These are phyloP conservation scores for Heloderma charlesbogerti DNA, from an alignment of 2,113 vertebrate species.

Conservation along the genomic window DNA sequence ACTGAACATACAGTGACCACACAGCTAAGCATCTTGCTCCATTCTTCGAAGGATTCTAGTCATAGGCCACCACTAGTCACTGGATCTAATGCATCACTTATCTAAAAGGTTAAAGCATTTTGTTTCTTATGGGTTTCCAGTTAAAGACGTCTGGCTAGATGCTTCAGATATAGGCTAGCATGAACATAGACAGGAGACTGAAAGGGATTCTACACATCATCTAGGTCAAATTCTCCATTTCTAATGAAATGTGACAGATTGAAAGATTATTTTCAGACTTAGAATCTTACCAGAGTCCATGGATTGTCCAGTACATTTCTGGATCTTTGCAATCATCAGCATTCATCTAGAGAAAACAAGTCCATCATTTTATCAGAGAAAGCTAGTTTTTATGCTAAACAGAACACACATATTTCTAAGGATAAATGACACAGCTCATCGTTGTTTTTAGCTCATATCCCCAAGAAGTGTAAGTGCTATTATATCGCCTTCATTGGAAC, in stretches of 20 bases:
- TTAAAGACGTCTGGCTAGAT: background rate
- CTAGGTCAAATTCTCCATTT: background rate
- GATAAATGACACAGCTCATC: background rate
- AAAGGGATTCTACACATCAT: background rate
- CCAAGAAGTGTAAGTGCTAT: background rate
- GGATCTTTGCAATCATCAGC: slow-evolving; percentile 68
- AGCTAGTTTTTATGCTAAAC: background rate
- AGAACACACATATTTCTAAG: background rate
- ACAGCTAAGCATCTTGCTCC: background rate
- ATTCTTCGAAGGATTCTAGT: background rate
- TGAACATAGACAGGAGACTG: background rate
- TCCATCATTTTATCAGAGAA: background rate
- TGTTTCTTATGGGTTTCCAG: background rate
- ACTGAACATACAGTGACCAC: background rate
- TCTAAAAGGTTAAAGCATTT: background rate
- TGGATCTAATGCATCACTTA: background rate
- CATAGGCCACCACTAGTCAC: background rate
- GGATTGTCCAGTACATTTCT: slow-evolving; percentile 82
- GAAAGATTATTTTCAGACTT: background rate
- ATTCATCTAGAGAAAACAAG: slow-evolving; percentile 64
- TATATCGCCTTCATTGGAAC: background rate
- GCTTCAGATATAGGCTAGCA: background rate
- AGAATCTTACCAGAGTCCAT: slow-evolving; percentile 78
- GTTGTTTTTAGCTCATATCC: no score
- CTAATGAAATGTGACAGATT: background rate